Evolutionary conservation across 2,113 vertebrate genomes (phyloP).

Genomic region (Thunnus maccoyii): DNA sequence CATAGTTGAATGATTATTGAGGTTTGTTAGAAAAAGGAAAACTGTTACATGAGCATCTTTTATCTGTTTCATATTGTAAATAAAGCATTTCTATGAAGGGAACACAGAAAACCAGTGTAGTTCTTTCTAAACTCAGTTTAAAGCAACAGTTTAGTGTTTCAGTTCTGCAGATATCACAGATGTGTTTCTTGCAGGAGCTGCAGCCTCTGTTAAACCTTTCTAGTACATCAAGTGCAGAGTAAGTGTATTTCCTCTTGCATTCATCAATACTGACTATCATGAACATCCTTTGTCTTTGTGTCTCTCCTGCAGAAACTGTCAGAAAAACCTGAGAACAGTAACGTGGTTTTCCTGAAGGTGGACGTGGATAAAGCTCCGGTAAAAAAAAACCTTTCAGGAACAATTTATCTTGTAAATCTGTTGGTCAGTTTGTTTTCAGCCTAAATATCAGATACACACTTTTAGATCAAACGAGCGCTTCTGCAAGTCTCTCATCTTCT

Average conservation of each 20-base stretch:
- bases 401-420: not conserved
- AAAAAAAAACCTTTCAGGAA: slow-evolving; percentile 43
- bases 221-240: too few species aligned
- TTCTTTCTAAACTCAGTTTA: not conserved
- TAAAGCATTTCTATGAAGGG: not conserved
- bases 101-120: not conserved
- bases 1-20: not conserved
- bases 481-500: too few species aligned
- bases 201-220: too few species aligned
- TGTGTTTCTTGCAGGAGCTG: not conserved
- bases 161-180: too few species aligned
- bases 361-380: slow-evolving; percentile 92
- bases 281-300: too few species aligned
- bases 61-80: too few species aligned
- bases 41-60: not conserved
- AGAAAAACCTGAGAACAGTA: slow-evolving; percentile 47
- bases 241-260: too few species aligned
- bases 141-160: not conserved
- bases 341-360: slow-evolving; percentile 92
- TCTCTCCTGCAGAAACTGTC: slow-evolving; percentile 74
- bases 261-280: too few species aligned
- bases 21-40: not conserved
- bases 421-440: too few species aligned
- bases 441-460: too few species aligned
- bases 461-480: too few species aligned